Evolutionary conservation across 2,888 invertebrate species (phyloP).

Genomic region (Ectemnius continuus): DNA sequence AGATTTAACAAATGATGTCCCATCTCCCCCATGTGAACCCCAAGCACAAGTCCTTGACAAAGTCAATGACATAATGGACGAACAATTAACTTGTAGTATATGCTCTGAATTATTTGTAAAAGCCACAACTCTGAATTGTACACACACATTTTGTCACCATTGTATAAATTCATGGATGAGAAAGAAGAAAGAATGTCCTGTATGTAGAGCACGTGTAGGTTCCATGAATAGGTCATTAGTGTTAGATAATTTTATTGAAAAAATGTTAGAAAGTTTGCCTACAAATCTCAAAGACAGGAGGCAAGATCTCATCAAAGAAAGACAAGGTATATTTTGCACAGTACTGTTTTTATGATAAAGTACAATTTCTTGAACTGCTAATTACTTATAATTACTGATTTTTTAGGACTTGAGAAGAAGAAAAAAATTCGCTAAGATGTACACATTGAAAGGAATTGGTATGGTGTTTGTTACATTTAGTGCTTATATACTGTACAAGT

Average conservation of each 20-base stretch:
- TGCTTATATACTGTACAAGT: no score
- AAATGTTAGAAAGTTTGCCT: constrained; percentile 83
- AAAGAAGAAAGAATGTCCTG: constrained; percentile 85
- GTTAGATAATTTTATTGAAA: constrained; percentile 86
- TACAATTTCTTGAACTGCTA: no score
- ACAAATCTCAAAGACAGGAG: constrained; percentile 82
- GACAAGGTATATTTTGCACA: constrained; percentile 24
- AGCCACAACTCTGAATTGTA: constrained; percentile 85
- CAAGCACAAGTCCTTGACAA: constrained; percentile 65
- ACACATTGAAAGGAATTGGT: no score
- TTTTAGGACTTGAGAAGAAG: constrained; percentile 35
- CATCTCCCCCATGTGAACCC: neutral
- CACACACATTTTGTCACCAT: constrained; percentile 86
- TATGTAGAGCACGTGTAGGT: constrained; percentile 81
- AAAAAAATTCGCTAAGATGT: neutral
- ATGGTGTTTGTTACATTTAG: neutral
- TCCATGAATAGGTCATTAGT: constrained; percentile 83
- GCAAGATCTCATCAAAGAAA: constrained; percentile 73
- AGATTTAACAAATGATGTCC: constrained; percentile 76
- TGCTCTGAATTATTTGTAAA: constrained; percentile 87
- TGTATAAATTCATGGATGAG: constrained; percentile 86
- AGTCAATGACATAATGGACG: constrained; percentile 82
- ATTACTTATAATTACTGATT: neutral
- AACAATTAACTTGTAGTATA: constrained; percentile 86
- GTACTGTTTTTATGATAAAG: no score